Base-by-base conservation (phyloP, 2,888 invertebrate species). In the Philaethria dido region DNA sequence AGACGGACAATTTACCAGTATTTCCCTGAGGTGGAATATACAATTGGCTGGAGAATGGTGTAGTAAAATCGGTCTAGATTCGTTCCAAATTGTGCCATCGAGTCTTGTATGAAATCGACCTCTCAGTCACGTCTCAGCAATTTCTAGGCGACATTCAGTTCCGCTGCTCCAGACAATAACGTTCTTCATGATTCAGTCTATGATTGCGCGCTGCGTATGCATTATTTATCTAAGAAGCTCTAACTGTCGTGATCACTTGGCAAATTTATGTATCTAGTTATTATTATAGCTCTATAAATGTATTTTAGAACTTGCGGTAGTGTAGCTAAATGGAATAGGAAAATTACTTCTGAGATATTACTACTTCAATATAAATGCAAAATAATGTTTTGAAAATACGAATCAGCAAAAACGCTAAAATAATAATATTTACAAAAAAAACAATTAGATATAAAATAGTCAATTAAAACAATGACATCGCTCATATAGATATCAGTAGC, bases 81-180 rank as follows among this genome's bases (percentile, higher is more conserved):
- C 60, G 76, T 73, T 79, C 77, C 71, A 75, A 83, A 84, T 85
- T 80, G 79, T 79, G 75, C 77, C 77, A 76, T 80, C 74, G 76
- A 78, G 75, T 73, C 75, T 71, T 76, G 72, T 75, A 78, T 77
- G 74, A 76, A 74, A 75, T 73, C 76, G 71, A 73, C 70, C 79
- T 76, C 81, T 84, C 76, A 76, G 80, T 80, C 85, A 85, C 84
- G 85, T 85, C 77, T 73, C 72, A 64, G 78, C 70, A 64, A 72
- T 74, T 70, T 65, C 67, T 69, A 66, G 66, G 44, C 70, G 66
- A 54, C 64, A 60, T 67, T 60, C 47, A 71, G 66, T 69, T 62
- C 47, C 48, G 52, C 64, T 54, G 44, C 29, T 52, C 22, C 61
- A 61, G 60, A 52, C 60, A 57, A 61, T 60, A 39, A 68, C 50